phyloP scores from a whole-genome alignment of 2,113 vertebrate species.

The Uria aalge region DNA sequence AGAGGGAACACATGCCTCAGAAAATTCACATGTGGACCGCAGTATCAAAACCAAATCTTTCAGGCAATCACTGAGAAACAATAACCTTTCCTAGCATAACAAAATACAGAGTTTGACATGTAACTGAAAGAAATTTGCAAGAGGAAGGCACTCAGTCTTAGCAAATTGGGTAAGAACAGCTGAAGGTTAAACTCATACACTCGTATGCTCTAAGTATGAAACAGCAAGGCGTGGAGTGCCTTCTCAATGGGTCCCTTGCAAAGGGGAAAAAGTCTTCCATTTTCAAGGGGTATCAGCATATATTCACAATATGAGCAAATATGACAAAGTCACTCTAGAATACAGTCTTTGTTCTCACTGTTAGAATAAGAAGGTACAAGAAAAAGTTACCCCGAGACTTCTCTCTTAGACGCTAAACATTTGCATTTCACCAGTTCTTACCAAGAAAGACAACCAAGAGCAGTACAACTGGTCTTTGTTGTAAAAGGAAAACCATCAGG shows the following conservation, averaged over 20 bases:
- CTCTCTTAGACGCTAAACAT: background rate
- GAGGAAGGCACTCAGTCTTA: background rate
- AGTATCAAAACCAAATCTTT: background rate
- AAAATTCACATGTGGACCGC: background rate
- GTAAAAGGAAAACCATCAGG: background rate
- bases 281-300: background rate
- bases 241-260: background rate
- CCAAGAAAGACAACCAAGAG: background rate
- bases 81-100: background rate
- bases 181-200: background rate
- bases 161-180: background rate
- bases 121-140: background rate
- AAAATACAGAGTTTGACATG: background rate
- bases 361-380: background rate
- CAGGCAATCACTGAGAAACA: background rate
- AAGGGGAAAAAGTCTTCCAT: background rate
- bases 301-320: background rate
- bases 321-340: background rate
- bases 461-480: background rate
- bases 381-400: background rate
- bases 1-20: background rate
- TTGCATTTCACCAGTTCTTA: background rate
- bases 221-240: background rate
- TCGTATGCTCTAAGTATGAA: background rate
- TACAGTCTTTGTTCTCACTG: background rate